A percentile compares a stretch with the other conserved stretches of the same genome.
These are phyloP conservation scores for Charina bottae DNA, from an alignment of 2,113 vertebrate species.

Conservation along the genomic window DNA sequence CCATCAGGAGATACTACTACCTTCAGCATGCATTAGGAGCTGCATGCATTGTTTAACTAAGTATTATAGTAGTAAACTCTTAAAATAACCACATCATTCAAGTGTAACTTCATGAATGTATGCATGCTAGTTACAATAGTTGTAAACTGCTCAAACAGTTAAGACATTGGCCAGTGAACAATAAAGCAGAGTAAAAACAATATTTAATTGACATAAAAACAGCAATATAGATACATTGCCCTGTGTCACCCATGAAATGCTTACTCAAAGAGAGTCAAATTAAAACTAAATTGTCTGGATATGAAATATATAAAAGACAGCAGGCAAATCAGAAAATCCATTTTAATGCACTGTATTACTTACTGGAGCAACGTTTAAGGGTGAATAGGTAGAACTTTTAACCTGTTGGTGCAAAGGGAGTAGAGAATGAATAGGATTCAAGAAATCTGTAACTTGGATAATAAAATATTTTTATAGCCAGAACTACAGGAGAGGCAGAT, in stretches of 20 bases:
- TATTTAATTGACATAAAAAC: not conserved
- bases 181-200: not conserved
- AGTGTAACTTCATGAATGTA: not conserved
- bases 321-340: not conserved
- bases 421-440: not conserved
- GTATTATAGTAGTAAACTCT: not conserved
- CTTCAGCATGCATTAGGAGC: not conserved
- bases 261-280: not conserved
- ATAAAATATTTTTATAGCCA: not conserved
- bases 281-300: not conserved
- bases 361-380: not conserved
- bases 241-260: not conserved
- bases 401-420: not conserved
- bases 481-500: not conserved
- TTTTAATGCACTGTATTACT: not conserved
- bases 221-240: not conserved
- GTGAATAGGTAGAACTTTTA: not conserved
- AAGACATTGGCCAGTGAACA: not conserved
- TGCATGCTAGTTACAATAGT: not conserved
- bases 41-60: not conserved
- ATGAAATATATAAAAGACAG: not conserved
- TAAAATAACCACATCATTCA: not conserved
- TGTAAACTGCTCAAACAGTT: not conserved
- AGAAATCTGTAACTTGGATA: not conserved
- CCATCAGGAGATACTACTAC: not conserved